These are phyloP conservation scores for Hyperoodon ampullatus DNA, from an alignment of 2,113 vertebrate genomes.

Conservation along the genomic window DNA sequence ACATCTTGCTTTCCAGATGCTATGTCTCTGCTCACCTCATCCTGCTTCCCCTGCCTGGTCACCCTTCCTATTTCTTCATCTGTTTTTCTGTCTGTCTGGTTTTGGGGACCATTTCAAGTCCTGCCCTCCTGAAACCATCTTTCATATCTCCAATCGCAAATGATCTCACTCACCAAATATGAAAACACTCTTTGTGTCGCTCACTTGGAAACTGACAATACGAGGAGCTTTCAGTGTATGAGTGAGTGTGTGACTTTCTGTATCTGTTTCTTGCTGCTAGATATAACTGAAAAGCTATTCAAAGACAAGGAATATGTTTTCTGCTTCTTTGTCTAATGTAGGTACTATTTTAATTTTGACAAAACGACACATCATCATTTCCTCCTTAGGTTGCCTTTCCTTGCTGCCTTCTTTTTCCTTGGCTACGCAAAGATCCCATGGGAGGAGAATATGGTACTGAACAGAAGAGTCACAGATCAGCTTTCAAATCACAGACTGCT, in stretches of 20 bases:
- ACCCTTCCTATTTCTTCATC: background rate
- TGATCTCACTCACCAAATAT: background rate
- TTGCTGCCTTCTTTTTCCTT: background rate
- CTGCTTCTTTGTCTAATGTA: background rate
- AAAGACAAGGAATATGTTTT: background rate
- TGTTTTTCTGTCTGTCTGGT: background rate
- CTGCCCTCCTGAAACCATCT: background rate
- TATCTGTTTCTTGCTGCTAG: slow-evolving; percentile 22
- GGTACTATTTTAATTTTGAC: background rate
- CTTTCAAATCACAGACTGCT: background rate
- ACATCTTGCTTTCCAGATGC: background rate
- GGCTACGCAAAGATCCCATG: background rate
- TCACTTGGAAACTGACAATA: background rate
- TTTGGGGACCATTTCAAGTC: background rate
- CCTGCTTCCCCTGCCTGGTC: background rate
- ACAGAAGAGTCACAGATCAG: background rate
- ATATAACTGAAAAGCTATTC: slow-evolving; percentile 35
- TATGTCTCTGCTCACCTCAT: background rate
- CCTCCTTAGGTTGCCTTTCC: background rate
- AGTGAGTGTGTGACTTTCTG: background rate
- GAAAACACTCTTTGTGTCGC: background rate
- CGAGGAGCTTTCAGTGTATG: background rate
- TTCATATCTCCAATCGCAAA: background rate
- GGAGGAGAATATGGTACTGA: background rate
- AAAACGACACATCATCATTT: background rate